These are phyloP conservation scores for Acipenser transmontanus DNA, from an alignment of 2,797 vertebrate genomes.

Conservation along the genomic window DNA sequence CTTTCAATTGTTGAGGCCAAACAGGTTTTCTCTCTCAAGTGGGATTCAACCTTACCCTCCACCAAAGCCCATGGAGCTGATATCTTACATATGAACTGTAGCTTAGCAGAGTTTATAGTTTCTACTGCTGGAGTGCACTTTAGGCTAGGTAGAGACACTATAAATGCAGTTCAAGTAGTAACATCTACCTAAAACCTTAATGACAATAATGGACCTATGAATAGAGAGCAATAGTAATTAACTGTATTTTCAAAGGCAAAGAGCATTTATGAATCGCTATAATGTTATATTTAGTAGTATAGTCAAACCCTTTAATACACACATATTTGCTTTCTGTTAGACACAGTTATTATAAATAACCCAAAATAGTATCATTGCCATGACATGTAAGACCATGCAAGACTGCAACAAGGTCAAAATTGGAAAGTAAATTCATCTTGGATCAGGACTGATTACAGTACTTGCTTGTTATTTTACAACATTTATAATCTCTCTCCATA, in stretches of 20 bases:
- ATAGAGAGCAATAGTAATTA: too few species aligned
- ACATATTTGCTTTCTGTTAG: neutral
- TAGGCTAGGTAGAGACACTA: neutral
- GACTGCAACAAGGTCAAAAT: too few species aligned
- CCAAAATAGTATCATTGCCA: neutral
- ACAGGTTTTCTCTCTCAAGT: conserved; percentile 26
- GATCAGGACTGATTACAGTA: too few species aligned
- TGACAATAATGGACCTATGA: too few species aligned
- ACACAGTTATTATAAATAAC: neutral
- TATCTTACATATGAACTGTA: conserved; percentile 30
- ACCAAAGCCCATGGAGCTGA: neutral
- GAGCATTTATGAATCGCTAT: too few species aligned
- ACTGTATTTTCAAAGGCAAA: too few species aligned
- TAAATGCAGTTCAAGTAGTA: too few species aligned
- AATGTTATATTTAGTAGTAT: conserved; percentile 15
- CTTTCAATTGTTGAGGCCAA: conserved; percentile 30
- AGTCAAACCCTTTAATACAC: neutral
- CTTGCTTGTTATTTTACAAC: too few species aligned
- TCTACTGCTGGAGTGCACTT: neutral
- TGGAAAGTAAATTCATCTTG: too few species aligned
- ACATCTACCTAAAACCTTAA: too few species aligned
- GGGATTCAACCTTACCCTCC: conserved; percentile 34
- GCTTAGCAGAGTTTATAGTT: conserved; percentile 21
- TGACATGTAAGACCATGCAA: too few species aligned
- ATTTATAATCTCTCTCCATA: too few species aligned